Evolutionary conservation across 2,888 invertebrate genomes (phyloP), one percentile per base, ranked within the genome.

Genomic region (Meganola albula): DNA sequence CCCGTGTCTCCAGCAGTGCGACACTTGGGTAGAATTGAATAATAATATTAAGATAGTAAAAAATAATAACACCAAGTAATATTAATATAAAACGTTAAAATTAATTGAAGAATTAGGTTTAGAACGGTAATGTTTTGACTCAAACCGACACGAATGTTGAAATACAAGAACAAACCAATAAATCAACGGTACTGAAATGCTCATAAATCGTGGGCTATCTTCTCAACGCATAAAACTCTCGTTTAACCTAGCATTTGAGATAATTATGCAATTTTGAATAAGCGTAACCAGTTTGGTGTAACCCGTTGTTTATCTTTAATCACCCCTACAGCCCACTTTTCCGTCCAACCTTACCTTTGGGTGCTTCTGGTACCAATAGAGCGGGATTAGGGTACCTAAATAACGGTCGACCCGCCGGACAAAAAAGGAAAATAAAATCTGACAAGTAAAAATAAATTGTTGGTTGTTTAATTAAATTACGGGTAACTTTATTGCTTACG

Each of bases 281-380:
- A 78, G 70, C 54, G 63, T 48, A 53, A 61, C 60, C 62, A 66
- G 72, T 71, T 71, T 31, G 40, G 32, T 57, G 58, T 48, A 43
- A 63, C 56, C 64, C 65, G 67, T 73, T 80, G 80, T 84, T 84
- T 84, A 84, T 84, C 82, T 82, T 78, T 76, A 76, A 82, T 80
- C 82, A 71, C 78, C 82, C 70, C 72, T 63, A 68, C 66, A n/a
- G n/a, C n/a, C n/a, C n/a, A n/a, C 78, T 77, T 71, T 73, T 68
- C 66, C 68, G 58, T 49, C 63, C 67, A 69, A 71, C 80, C 79
- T 65, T 70, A n/a, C n/a, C n/a, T n/a, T n/a, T n/a, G n/a, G n/a
- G n/a, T n/a, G n/a, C n/a, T 74, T 48, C 45, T 44, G 48, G 52
- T 53, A 51, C 56, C 64, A 55, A 59, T 63, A 55, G 60, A 48